Conservation (phyloP, 2,113 vertebrate genomes). For the pig (Sus scrofa) region T2T-Sscrofa CM000830.6:43567001-43567500, state of each 20-base stretch:
- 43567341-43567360: not conserved
- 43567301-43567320: not conserved
- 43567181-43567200: not conserved
- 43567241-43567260: not conserved
- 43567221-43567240: not conserved
- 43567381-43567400: not conserved
- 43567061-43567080: not conserved
- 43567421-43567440: not conserved
- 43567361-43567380: not conserved
- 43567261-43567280: not conserved
- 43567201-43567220: not conserved
- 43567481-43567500: not conserved
- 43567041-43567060: not conserved
- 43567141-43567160: not conserved
- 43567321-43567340: not conserved
- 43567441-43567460: not conserved
- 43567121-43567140: not conserved
- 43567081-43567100: not conserved
- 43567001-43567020: not conserved
- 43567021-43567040: constrained; percentile 9
- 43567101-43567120: not conserved
- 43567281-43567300: constrained; percentile 7
- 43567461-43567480: not conserved
- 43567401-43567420: not conserved
- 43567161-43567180: not conserved